A percentile compares a stretch with the other conserved stretches of the same genome.
Evolutionary conservation across 2,113 vertebrate species (phyloP).

Genomic region (Carettochelys insculpta): DNA sequence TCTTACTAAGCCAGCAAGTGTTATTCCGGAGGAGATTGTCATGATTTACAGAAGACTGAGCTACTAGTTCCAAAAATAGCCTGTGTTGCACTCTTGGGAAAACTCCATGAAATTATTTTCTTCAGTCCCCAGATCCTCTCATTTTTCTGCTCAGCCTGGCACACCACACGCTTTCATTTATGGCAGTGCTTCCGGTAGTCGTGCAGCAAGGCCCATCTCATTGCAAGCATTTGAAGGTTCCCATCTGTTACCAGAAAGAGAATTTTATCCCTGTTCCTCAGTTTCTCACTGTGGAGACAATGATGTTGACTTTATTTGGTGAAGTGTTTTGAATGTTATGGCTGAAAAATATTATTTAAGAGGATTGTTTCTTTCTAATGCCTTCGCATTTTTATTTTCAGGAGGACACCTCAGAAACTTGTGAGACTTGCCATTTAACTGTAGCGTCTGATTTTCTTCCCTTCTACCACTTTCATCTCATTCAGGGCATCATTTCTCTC

Average conservation of each 20-base stretch:
- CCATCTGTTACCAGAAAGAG: too few relatives aligned
- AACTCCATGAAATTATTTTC: too few relatives aligned
- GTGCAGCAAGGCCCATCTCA: neutral
- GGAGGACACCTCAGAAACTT: too few relatives aligned
- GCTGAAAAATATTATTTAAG: too few relatives aligned
- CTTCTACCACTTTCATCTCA: neutral
- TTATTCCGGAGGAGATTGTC: neutral
- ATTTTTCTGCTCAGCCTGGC: neutral
- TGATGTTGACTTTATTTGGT: too few relatives aligned
- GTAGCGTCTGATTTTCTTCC: too few relatives aligned
- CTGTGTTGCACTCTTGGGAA: neutral
- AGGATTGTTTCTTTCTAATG: too few relatives aligned
- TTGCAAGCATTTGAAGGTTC: neutral
- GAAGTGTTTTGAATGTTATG: too few relatives aligned
- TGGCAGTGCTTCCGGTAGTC: neutral
- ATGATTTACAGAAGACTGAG: neutral
- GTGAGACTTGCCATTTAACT: too few relatives aligned
- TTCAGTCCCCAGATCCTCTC: neutral
- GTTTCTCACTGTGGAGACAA: too few relatives aligned
- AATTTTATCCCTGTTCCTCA: too few relatives aligned
- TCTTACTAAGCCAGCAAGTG: neutral
- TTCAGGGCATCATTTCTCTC: neutral
- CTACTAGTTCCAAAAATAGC: neutral
- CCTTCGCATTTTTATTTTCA: too few relatives aligned
- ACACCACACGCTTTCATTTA: neutral